phyloP scores from a whole-genome alignment of 2,113 vertebrate genomes.

The Ailurus styani region DNA sequence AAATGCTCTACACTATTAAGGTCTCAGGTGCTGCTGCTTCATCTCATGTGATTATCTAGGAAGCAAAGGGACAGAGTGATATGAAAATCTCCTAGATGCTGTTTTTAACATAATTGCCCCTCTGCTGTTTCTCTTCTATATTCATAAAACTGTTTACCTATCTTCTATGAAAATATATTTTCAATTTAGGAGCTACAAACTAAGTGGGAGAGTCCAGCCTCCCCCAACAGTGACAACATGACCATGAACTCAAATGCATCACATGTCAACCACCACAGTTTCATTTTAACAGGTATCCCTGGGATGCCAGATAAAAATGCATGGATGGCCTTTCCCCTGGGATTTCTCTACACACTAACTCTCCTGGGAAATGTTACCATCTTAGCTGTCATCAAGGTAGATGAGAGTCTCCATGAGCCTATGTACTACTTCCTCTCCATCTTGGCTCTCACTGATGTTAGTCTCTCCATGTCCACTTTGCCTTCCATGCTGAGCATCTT shows the following conservation, averaged over 20 bases:
- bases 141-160: background rate
- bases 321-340: slow-evolving; percentile 56
- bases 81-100: background rate
- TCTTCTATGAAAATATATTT: background rate
- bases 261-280: background rate
- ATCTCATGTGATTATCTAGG: background rate
- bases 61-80: background rate
- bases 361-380: slow-evolving; percentile 62
- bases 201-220: background rate
- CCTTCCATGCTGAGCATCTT: slow-evolving; percentile 63
- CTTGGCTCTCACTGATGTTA: slow-evolving; percentile 63
- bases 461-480: slow-evolving; percentile 64
- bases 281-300: slow-evolving; percentile 48
- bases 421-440: slow-evolving; percentile 59
- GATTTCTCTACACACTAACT: slow-evolving; percentile 50
- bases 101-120: background rate
- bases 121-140: background rate
- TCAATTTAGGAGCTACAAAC: background rate
- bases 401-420: slow-evolving; percentile 39
- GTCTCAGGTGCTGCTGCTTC: background rate
- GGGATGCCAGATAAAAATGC: background rate
- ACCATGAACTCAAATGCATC: slow-evolving; percentile 9
- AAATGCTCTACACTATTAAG: background rate
- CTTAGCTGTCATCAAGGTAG: slow-evolving; percentile 9
- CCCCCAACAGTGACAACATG: background rate